A percentile compares a stretch with the other conserved stretches of the same genome.
These are phyloP conservation scores for Tautogolabrus adspersus DNA, from an alignment of 2,113 vertebrate species.

Conservation along the genomic window DNA sequence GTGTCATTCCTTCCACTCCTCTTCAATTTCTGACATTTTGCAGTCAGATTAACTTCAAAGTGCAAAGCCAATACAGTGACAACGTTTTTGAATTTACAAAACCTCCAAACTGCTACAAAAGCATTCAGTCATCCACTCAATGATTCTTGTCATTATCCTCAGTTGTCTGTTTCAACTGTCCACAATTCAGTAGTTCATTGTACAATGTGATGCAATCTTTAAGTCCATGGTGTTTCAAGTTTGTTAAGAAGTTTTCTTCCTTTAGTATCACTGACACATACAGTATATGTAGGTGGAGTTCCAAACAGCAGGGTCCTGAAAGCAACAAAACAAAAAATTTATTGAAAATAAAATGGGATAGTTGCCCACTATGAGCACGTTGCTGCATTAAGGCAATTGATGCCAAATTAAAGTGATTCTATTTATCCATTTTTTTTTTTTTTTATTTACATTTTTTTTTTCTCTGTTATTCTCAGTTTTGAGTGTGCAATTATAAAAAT, in stretches of 20 bases:
- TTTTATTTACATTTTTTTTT: no score
- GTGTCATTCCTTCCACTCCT: constrained; percentile 25
- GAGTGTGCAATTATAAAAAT: no score
- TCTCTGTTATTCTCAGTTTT: no score
- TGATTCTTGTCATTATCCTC: constrained; percentile 21
- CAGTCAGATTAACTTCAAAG: constrained; percentile 70
- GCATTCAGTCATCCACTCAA: constrained; percentile 33
- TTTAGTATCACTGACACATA: constrained; percentile 16
- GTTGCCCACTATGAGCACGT: not conserved
- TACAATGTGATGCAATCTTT: constrained; percentile 37
- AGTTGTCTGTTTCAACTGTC: not conserved
- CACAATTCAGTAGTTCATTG: constrained; percentile 28
- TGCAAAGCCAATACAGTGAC: constrained; percentile 67
- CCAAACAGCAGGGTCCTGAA: constrained; percentile 54
- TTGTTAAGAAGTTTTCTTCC: constrained; percentile 21
- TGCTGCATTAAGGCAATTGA: not conserved
- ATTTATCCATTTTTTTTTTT: no score
- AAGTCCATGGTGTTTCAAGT: constrained; percentile 25
- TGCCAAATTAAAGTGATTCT: no score
- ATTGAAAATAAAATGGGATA: not conserved
- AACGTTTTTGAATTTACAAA: constrained; percentile 48
- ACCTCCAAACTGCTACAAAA: constrained; percentile 48
- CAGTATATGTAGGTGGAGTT: constrained; percentile 13
- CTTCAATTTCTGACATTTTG: constrained; percentile 46
- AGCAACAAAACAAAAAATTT: constrained; percentile 20